Evolutionary conservation across 1,140 invertebrate species (phyloP).

Genomic region (Parapsyche elsis): DNA sequence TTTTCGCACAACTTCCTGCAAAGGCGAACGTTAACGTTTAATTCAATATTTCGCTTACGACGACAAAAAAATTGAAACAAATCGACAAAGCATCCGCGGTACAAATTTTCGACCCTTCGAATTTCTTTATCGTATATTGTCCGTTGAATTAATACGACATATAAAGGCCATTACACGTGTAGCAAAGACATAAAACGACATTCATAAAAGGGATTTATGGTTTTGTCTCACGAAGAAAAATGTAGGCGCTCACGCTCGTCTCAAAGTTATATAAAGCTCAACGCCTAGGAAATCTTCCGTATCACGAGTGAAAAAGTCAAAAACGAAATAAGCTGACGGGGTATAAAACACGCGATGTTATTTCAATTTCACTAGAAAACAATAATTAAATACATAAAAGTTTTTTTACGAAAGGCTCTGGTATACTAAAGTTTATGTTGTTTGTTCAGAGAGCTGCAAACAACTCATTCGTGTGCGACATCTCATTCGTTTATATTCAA

Average conservation of each 20-base stretch:
- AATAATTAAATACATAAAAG: too few relatives aligned
- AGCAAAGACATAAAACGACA: slow-evolving; percentile 28
- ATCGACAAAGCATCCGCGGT: not conserved
- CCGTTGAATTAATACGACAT: slow-evolving; percentile 33
- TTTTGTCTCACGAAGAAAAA: slow-evolving; percentile 18
- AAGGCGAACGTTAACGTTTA: not conserved
- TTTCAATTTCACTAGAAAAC: too few relatives aligned
- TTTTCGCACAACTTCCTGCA: not conserved
- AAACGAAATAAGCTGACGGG: not conserved
- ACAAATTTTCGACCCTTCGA: slow-evolving; percentile 14
- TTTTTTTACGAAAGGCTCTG: too few relatives aligned
- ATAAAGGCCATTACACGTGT: slow-evolving; percentile 32
- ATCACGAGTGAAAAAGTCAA: not conserved
- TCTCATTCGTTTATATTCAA: too few relatives aligned
- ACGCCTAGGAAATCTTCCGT: not conserved
- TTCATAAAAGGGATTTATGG: slow-evolving; percentile 32
- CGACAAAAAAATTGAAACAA: not conserved
- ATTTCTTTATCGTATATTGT: slow-evolving; percentile 17
- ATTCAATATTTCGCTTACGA: not conserved
- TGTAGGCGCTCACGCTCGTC: not conserved
- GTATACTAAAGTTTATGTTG: too few relatives aligned
- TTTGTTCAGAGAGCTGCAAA: too few relatives aligned
- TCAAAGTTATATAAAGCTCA: slow-evolving; percentile 11
- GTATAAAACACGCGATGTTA: too few relatives aligned
- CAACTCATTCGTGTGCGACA: too few relatives aligned